A percentile compares a stretch with the other conserved stretches of the same genome.
phyloP scores from a whole-genome alignment of 1,140 invertebrate genomes.

The Papilio glaucus region DNA sequence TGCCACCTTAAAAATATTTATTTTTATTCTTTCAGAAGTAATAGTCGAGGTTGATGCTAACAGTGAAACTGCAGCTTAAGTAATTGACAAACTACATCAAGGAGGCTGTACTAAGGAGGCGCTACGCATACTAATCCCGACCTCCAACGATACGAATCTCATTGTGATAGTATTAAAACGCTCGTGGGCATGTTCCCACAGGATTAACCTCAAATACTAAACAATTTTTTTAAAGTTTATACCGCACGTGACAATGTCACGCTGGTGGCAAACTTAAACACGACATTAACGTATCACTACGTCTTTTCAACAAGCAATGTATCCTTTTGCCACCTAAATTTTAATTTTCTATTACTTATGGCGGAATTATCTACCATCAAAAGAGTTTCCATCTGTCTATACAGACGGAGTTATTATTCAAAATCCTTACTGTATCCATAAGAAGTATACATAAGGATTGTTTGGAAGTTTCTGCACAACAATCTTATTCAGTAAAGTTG shows the following conservation, averaged over 20 bases:
- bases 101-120: no score
- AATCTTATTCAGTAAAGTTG: slow-evolving; percentile 18
- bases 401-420: not conserved
- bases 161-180: slow-evolving; percentile 17
- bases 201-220: not conserved
- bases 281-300: no score
- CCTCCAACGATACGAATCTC: slow-evolving; percentile 12
- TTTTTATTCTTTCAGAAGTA: no score
- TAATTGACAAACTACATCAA: slow-evolving; percentile 29
- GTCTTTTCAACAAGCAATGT: no score
- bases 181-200: not conserved
- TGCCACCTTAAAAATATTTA: no score
- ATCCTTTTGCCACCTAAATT: no score
- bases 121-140: slow-evolving; percentile 24
- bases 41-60: not conserved
- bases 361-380: no score
- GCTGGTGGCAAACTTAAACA: no score
- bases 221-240: slow-evolving; percentile 29
- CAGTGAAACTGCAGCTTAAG: slow-evolving; percentile 16
- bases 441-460: not conserved
- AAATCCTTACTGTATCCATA: not conserved
- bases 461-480: not conserved
- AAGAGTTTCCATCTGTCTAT: no score
- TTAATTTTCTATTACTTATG: no score
- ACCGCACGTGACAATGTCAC: no score